A percentile compares a stretch with the other conserved stretches of the same genome.
Conservation (phyloP, 2,113 vertebrate species). For the Sander lucioperca region DNA sequence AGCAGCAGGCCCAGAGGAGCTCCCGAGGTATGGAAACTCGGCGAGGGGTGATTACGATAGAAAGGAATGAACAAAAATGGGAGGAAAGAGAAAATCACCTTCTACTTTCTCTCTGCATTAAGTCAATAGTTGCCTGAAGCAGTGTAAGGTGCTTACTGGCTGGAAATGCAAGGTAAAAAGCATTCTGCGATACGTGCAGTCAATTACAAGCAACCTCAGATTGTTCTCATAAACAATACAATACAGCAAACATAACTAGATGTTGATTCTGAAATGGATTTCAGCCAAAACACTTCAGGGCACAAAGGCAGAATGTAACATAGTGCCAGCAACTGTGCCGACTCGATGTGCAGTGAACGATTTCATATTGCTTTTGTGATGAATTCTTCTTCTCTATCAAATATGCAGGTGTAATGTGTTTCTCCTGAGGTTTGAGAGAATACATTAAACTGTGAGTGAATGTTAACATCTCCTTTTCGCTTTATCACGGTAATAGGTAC, state of each 20-base stretch:
- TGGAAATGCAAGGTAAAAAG: conserved; percentile 57
- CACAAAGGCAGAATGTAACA: conserved; percentile 64
- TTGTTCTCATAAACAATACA: conserved; percentile 76
- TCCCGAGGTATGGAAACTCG: conserved; percentile 58
- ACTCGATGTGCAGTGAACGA: conserved; percentile 64
- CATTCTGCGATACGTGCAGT: conserved; percentile 43
- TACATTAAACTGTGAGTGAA: conserved; percentile 33
- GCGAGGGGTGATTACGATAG: conserved; percentile 49
- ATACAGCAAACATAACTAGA: conserved; percentile 68
- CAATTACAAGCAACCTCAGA: conserved; percentile 63
- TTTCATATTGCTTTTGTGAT: conserved; percentile 45
- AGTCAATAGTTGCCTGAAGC: conserved; percentile 60
- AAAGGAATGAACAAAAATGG: conserved; percentile 44
- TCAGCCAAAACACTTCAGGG: conserved; percentile 68
- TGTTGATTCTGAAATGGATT: conserved; percentile 76
- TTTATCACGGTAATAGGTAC: conserved; percentile 17
- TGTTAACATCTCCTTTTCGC: conserved; percentile 14
- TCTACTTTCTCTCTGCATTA: conserved; percentile 62
- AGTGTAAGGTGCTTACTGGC: conserved; percentile 46
- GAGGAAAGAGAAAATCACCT: conserved; percentile 57
- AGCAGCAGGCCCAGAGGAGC: conserved; percentile 57
- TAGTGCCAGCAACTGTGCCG: conserved; percentile 71
- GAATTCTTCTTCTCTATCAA: conserved; percentile 41
- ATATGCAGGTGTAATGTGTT: conserved; percentile 56
- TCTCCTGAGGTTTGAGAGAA: conserved; percentile 33